These are phyloP conservation scores for Chionodraco myersi DNA, from an alignment of 2,113 vertebrate genomes.

Conservation along the genomic window DNA sequence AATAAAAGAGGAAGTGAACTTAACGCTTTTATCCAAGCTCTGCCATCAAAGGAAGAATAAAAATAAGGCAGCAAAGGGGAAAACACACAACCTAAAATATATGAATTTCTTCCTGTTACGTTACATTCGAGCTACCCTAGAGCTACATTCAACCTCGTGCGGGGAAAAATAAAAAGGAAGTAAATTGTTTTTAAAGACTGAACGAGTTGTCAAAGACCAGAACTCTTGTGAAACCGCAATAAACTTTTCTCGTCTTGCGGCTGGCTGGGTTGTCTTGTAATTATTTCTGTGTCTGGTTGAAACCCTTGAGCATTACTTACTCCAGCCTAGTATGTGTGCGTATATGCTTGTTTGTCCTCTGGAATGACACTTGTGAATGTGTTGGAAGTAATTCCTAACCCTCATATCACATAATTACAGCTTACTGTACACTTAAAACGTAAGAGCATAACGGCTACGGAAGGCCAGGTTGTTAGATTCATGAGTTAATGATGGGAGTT, in stretches of 20 bases:
- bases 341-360: neutral
- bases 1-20: slow-evolving; percentile 84
- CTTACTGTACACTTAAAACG: slow-evolving; percentile 2
- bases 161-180: slow-evolving; percentile 6
- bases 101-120: slow-evolving; percentile 79
- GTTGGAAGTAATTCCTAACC: neutral
- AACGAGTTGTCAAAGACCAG: slow-evolving; percentile 41
- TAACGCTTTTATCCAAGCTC: slow-evolving; percentile 81
- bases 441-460: neutral
- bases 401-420: slow-evolving; percentile 19
- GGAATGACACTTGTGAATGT: slow-evolving; percentile 11
- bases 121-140: slow-evolving; percentile 51
- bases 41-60: slow-evolving; percentile 80
- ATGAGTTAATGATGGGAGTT: slow-evolving; percentile 1
- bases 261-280: slow-evolving; percentile 5
- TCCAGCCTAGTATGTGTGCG: neutral
- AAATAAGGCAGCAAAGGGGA: slow-evolving; percentile 58
- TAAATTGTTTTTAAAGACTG: slow-evolving; percentile 51
- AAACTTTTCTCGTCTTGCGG: slow-evolving; percentile 45
- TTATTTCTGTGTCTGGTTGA: neutral
- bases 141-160: slow-evolving; percentile 60
- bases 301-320: neutral
- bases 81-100: slow-evolving; percentile 80
- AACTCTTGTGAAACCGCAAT: slow-evolving; percentile 25
- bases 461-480: slow-evolving; percentile 15